These are phyloP conservation scores for Dorcus parallelipipedus DNA, from an alignment of 2,888 invertebrate species.

Conservation along the genomic window DNA sequence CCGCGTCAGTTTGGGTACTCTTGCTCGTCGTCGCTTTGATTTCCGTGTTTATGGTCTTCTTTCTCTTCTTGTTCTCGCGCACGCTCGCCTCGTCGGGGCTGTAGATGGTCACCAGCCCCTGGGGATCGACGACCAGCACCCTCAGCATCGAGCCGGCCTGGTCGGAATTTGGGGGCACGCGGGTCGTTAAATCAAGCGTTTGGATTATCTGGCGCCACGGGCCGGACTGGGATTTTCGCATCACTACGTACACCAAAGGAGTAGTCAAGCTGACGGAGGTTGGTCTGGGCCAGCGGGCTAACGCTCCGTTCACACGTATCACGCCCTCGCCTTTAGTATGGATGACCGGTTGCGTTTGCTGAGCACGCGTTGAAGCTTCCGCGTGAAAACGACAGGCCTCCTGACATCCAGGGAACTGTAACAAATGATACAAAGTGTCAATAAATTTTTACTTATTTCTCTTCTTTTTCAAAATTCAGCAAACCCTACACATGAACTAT, in stretches of 20 bases:
- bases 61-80: conserved; percentile 43
- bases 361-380: conserved; percentile 57
- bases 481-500: too few species aligned
- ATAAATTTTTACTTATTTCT: too few species aligned
- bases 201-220: conserved; percentile 67
- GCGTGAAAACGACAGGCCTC: conserved; percentile 68
- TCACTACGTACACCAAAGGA: conserved; percentile 67
- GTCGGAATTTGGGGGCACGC: conserved; percentile 63
- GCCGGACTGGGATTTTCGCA: conserved; percentile 62
- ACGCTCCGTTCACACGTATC: conserved; percentile 60
- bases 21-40: conserved; percentile 53
- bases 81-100: conserved; percentile 63
- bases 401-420: conserved; percentile 69
- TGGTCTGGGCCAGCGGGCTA: conserved; percentile 65
- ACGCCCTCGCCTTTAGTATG: conserved; percentile 69
- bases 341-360: conserved; percentile 66
- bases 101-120: conserved; percentile 67
- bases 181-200: conserved; percentile 61
- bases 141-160: conserved; percentile 59
- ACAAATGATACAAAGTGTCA: conserved; percentile 22
- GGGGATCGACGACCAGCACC: conserved; percentile 67
- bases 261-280: conserved; percentile 55
- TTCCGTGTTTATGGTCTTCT: conserved; percentile 52
- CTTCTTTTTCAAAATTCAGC: too few species aligned
- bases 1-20: conserved; percentile 51